phyloP scores from a whole-genome alignment of 2,888 invertebrate genomes.

The Erannis defoliaria region DNA sequence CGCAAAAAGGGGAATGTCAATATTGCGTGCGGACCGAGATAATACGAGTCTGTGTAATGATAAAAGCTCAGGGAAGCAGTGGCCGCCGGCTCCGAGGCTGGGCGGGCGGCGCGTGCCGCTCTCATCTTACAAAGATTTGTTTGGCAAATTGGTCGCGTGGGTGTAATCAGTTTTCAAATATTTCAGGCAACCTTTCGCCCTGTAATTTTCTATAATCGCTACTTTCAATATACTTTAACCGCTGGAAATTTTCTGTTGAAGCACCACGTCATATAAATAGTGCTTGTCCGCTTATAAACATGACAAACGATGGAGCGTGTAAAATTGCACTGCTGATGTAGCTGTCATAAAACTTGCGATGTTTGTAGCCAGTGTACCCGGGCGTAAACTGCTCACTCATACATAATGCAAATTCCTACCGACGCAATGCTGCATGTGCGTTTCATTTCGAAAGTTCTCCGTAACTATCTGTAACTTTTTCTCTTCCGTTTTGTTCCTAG shows the following conservation, averaged over 20 bases:
- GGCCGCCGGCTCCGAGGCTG: conserved; percentile 36
- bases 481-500: not conserved
- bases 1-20: conserved; percentile 64
- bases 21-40: conserved; percentile 65
- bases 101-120: conserved; percentile 38
- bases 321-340: conserved; percentile 47
- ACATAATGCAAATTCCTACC: conserved; percentile 42
- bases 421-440: conserved; percentile 33
- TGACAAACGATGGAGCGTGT: conserved; percentile 31
- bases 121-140: conserved; percentile 49
- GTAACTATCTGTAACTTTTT: conserved; percentile 13
- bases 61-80: conserved; percentile 46
- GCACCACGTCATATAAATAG: not conserved
- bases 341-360: conserved; percentile 56
- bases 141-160: conserved; percentile 51
- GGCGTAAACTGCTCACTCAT: conserved; percentile 46
- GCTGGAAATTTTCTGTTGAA: not conserved
- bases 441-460: conserved; percentile 23
- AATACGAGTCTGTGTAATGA: conserved; percentile 56
- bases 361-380: conserved; percentile 38
- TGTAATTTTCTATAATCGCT: conserved; percentile 9
- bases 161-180: conserved; percentile 48
- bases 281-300: conserved; percentile 34
- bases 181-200: conserved; percentile 31
- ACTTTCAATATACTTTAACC: conserved; percentile 23